Evolutionary conservation across 1,140 invertebrate species (phyloP).

Genomic region (Melitaea cinxia): DNA sequence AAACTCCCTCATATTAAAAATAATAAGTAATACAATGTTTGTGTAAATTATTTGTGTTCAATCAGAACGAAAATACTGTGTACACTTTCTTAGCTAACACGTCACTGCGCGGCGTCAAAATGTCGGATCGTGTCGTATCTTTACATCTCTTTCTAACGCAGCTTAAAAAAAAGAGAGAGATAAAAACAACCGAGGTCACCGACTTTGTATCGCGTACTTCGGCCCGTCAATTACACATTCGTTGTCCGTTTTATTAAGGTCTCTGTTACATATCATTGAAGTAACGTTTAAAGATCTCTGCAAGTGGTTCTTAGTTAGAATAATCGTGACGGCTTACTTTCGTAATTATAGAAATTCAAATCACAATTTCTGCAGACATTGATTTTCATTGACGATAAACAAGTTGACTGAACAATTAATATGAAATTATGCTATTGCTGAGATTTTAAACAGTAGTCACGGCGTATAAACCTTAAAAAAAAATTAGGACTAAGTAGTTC

Average conservation of each 20-base stretch:
- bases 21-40: conserved; percentile 46
- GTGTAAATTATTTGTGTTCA: conserved; percentile 6
- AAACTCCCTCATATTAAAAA: conserved; percentile 54
- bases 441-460: no score
- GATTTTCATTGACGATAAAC: no score
- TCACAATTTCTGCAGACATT: no score
- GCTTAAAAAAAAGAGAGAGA: conserved; percentile 37
- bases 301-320: not conserved
- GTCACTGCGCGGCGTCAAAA: conserved; percentile 56
- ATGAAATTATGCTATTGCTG: no score
- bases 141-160: conserved; percentile 44
- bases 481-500: no score
- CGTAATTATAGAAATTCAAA: not conserved
- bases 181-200: conserved; percentile 51
- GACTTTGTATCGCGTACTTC: conserved; percentile 44
- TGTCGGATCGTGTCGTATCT: conserved; percentile 56
- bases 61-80: not conserved
- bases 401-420: no score
- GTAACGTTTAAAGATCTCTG: conserved; percentile 3
- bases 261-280: not conserved
- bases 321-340: conserved; percentile 16
- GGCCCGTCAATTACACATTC: conserved; percentile 31
- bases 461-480: no score
- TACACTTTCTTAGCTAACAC: conserved; percentile 47
- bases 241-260: conserved; percentile 11